Evolutionary conservation across 2,888 invertebrate genomes (phyloP).

Genomic region (Hartigia nigra): DNA sequence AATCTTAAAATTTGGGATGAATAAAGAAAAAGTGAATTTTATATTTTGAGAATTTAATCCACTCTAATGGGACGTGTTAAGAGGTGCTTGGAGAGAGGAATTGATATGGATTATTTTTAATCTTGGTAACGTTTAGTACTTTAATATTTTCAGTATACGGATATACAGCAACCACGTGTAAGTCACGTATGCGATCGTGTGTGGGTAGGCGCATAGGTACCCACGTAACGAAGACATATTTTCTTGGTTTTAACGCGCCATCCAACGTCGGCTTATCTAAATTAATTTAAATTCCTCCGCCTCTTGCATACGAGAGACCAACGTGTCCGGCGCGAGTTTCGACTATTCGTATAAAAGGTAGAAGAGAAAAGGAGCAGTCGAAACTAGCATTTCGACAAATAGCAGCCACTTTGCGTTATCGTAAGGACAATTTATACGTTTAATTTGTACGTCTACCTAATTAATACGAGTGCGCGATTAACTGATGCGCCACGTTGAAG

Average conservation of each 20-base stretch:
- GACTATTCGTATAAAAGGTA: not conserved
- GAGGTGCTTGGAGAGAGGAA: not conserved
- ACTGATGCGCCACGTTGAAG: constrained; percentile 1
- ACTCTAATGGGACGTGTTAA: not conserved
- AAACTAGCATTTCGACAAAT: constrained; percentile 19
- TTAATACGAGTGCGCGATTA: constrained; percentile 22
- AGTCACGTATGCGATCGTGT: not conserved
- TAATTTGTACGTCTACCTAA: constrained; percentile 24
- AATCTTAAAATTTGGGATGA: not conserved
- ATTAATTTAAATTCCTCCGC: constrained; percentile 22
- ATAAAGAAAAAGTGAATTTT: not conserved
- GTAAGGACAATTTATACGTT: constrained; percentile 23
- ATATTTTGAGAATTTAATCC: not conserved
- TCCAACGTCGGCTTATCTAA: constrained; percentile 19
- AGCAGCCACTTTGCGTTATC: constrained; percentile 20
- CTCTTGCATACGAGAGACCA: constrained; percentile 3
- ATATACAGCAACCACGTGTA: not conserved
- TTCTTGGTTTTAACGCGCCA: constrained; percentile 4
- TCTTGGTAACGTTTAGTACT: not conserved
- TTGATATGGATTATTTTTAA: not conserved
- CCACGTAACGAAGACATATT: constrained; percentile 1
- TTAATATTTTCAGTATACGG: not conserved
- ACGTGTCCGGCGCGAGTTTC: not conserved
- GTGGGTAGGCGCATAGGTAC: not conserved
- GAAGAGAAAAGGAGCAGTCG: not conserved